These are phyloP conservation scores for Loxodonta africana DNA, from an alignment of 2,113 vertebrate genomes.

Conservation along the genomic window DNA sequence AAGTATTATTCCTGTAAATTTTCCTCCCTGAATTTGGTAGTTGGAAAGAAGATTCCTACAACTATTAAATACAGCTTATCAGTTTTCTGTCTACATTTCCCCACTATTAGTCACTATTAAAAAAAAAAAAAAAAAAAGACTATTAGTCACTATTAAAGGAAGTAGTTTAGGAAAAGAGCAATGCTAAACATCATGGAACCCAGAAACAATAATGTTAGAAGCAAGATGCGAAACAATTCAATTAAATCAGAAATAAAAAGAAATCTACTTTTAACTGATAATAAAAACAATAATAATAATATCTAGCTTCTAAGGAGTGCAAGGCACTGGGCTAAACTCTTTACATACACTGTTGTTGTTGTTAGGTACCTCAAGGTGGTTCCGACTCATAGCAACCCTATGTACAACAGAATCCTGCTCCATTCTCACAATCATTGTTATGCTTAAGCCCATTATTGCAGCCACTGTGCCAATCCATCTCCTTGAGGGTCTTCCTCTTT, in stretches of 20 bases:
- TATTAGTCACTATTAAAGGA: not conserved
- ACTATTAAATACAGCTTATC: not conserved
- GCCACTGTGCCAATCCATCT: too few species aligned
- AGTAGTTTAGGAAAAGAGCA: not conserved
- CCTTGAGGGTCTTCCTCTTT: too few species aligned
- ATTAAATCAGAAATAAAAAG: slow-evolving; percentile 24
- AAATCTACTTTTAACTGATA: not conserved
- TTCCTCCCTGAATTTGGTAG: not conserved
- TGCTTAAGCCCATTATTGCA: too few species aligned
- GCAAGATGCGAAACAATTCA: not conserved
- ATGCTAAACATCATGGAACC: not conserved
- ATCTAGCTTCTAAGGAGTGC: slow-evolving; percentile 1
- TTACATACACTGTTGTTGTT: not conserved
- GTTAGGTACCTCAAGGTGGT: too few species aligned
- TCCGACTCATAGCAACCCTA: too few species aligned
- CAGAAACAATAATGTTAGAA: not conserved
- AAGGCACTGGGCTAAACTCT: not conserved
- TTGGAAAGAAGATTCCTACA: not conserved
- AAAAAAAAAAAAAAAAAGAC: not conserved
- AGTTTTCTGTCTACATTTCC: not conserved
- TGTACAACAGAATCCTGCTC: too few species aligned
- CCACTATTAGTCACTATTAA: not conserved
- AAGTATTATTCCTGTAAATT: not conserved
- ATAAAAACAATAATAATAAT: not conserved
- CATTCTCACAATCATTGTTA: too few species aligned